Evolutionary conservation across 2,888 invertebrate genomes (phyloP).

Genomic region (Sesia apiformis): DNA sequence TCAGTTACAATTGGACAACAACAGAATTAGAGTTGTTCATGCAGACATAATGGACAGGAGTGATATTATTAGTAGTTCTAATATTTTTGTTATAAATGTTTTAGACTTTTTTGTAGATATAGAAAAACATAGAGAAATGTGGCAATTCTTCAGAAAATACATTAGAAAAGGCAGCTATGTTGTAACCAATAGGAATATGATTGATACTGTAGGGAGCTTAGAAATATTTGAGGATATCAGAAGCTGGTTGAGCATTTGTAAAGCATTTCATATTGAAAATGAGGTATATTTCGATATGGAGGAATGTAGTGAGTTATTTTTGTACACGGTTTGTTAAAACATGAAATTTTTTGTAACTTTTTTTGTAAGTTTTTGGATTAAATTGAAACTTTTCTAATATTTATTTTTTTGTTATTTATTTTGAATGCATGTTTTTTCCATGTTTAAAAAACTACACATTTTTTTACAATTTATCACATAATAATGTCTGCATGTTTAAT

Average conservation of each 20-base stretch:
- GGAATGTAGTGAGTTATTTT: constrained; percentile 46
- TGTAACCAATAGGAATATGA: constrained; percentile 75
- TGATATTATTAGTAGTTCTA: constrained; percentile 69
- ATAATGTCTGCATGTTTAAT: too few relatives aligned
- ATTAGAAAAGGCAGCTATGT: constrained; percentile 73
- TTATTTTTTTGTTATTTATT: too few relatives aligned
- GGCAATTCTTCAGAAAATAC: constrained; percentile 73
- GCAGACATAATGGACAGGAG: constrained; percentile 73
- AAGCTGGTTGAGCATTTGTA: constrained; percentile 61
- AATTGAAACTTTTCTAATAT: too few relatives aligned
- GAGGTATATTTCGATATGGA: constrained; percentile 57
- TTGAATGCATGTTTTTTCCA: too few relatives aligned
- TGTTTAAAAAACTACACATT: too few relatives aligned
- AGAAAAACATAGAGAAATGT: constrained; percentile 74
- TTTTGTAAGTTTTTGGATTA: neutral
- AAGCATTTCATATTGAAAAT: constrained; percentile 55
- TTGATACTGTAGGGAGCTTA: constrained; percentile 62
- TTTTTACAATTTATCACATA: too few relatives aligned
- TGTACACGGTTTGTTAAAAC: constrained; percentile 63
- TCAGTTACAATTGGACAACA: constrained; percentile 63
- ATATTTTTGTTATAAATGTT: constrained; percentile 80
- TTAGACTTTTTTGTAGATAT: constrained; percentile 79
- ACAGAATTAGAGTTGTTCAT: constrained; percentile 71
- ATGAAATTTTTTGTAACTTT: neutral
- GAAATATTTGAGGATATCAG: constrained; percentile 60